Conservation (phyloP, 1,140 invertebrate species). For the Macrobrachium nipponense region DNA sequence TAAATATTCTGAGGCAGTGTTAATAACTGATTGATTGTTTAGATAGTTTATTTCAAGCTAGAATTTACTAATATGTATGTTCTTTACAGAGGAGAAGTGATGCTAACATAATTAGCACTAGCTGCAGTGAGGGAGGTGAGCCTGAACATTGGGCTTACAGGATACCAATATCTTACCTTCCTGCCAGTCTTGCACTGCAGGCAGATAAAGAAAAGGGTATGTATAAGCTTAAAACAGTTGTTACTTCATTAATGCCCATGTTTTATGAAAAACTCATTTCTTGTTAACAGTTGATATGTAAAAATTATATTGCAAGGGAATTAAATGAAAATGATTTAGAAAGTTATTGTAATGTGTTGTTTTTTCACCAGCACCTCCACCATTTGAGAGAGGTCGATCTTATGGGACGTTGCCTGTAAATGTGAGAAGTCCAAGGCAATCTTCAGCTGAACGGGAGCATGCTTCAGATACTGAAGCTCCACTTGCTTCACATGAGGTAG, state of each 20-base stretch:
- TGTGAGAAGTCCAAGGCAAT: constrained; percentile 43
- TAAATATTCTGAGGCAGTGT: not conserved
- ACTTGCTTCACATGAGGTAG: constrained; percentile 53
- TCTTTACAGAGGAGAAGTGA: constrained; percentile 43
- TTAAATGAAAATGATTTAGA: not conserved
- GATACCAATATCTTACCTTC: constrained; percentile 58
- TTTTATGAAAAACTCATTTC: not conserved
- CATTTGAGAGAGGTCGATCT: constrained; percentile 60
- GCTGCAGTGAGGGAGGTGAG: constrained; percentile 38
- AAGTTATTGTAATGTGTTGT: not conserved
- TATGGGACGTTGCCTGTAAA: constrained; percentile 60
- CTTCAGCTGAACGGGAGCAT: constrained; percentile 56
- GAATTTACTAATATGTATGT: not conserved
- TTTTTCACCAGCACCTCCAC: constrained; percentile 33
- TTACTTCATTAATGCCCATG: no score
- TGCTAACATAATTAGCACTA: constrained; percentile 28
- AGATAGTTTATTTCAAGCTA: not conserved
- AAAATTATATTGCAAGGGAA: not conserved
- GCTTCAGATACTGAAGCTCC: constrained; percentile 59
- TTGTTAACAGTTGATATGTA: not conserved
- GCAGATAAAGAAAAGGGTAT: constrained; percentile 30
- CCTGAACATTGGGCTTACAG: constrained; percentile 58
- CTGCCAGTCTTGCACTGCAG: constrained; percentile 45
- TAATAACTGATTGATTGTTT: not conserved
- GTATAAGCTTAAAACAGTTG: no score